phyloP scores from a whole-genome alignment of 1,140 invertebrate species.

The Drosophila arizonae region DNA sequence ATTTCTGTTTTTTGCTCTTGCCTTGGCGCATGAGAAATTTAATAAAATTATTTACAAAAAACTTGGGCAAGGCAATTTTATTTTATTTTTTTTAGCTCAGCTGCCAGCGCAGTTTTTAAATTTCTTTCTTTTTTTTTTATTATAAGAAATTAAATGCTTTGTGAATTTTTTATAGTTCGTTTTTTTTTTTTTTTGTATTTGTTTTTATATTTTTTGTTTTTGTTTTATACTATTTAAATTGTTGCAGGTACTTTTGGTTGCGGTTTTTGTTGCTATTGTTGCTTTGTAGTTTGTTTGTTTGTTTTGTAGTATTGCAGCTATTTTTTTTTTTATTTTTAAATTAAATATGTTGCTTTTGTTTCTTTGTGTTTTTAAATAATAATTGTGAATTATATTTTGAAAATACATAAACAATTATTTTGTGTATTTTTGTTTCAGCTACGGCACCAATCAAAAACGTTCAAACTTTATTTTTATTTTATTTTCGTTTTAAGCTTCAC shows the following conservation, averaged over 20 bases:
- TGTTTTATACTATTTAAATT: slow-evolving; percentile 72
- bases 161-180: slow-evolving; percentile 15
- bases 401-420: slow-evolving; percentile 62
- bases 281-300: slow-evolving; percentile 67
- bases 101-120: too few relatives aligned
- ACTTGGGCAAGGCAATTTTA: slow-evolving; percentile 23
- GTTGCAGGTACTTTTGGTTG: slow-evolving; percentile 83
- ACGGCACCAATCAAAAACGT: slow-evolving; percentile 82
- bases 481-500: slow-evolving; percentile 20
- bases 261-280: slow-evolving; percentile 81
- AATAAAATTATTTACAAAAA: slow-evolving; percentile 82
- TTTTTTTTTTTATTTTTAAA: slow-evolving; percentile 47
- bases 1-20: slow-evolving; percentile 18
- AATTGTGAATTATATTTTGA: slow-evolving; percentile 40
- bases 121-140: too few relatives aligned
- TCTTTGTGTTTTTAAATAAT: slow-evolving; percentile 34
- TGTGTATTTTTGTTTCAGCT: slow-evolving; percentile 26
- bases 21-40: slow-evolving; percentile 67
- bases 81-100: slow-evolving; percentile 26
- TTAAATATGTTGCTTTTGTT: slow-evolving; percentile 61
- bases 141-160: slow-evolving; percentile 20
- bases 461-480: slow-evolving; percentile 69
- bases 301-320: slow-evolving; percentile 53
- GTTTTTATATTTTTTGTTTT: slow-evolving; percentile 57
- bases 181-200: slow-evolving; percentile 33